These are phyloP conservation scores for Hafferia zeledoni DNA, from an alignment of 2,797 vertebrate genomes.

Conservation along the genomic window DNA sequence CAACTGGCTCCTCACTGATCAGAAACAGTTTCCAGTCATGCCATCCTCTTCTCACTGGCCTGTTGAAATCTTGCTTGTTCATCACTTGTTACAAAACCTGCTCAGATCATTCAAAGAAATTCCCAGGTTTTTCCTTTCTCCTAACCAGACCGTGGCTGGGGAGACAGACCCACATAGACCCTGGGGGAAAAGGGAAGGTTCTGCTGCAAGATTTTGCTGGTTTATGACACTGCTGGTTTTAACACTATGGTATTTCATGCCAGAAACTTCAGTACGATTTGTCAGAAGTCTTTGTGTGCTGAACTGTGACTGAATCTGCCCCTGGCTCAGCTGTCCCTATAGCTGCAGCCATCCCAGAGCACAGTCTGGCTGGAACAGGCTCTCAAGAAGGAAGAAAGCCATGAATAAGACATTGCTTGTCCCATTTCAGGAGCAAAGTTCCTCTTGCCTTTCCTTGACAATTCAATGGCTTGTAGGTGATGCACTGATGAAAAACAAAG, in stretches of 20 bases:
- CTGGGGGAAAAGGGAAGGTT: not conserved
- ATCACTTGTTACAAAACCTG: not conserved
- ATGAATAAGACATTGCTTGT: fast-evolving
- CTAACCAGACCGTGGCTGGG: not conserved
- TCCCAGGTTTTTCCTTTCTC: not conserved
- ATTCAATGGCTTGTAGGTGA: fast-evolving
- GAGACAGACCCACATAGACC: not conserved
- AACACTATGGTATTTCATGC: not conserved
- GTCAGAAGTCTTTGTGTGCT: not conserved
- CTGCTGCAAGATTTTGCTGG: not conserved
- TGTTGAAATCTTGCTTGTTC: not conserved
- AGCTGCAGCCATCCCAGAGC: not conserved
- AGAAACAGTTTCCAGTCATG: not conserved
- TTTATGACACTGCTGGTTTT: not conserved
- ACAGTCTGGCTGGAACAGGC: not conserved
- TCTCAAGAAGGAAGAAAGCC: not conserved
- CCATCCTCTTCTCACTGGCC: not conserved
- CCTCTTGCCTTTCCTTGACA: not conserved
- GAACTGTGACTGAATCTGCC: not conserved
- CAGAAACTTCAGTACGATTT: not conserved
- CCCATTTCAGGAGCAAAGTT: not conserved
- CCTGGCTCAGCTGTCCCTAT: too few relatives aligned
- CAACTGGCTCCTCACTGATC: not conserved
- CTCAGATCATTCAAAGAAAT: not conserved
- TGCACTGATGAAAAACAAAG: not conserved